Conservation (phyloP, 2,113 vertebrate genomes). For the Oophaga pumilio region DNA sequence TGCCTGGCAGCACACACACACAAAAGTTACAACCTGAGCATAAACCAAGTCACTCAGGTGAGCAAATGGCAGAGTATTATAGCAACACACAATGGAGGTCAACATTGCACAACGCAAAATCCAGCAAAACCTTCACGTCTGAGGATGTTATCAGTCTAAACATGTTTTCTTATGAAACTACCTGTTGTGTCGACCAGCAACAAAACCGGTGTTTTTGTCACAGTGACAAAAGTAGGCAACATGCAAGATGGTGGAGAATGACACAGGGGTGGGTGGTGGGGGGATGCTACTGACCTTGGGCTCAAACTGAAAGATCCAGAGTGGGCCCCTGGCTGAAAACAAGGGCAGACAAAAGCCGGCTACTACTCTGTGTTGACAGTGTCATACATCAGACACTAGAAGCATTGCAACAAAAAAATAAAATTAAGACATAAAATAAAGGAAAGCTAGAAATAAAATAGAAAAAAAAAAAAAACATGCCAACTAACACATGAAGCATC, state of each 20-base stretch:
- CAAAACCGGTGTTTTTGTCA: conserved; percentile 22
- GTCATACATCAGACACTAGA: neutral
- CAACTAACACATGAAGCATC: neutral
- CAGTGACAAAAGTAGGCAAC: neutral
- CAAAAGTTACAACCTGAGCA: neutral
- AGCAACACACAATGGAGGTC: neutral
- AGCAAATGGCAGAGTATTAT: neutral
- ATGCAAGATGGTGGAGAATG: neutral
- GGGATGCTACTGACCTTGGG: conserved; percentile 1
- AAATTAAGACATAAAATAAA: neutral
- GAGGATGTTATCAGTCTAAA: conserved; percentile 12
- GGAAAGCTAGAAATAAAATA: too few species aligned
- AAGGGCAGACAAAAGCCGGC: neutral
- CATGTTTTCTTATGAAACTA: conserved; percentile 30
- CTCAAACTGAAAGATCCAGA: neutral
- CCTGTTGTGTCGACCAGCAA: conserved; percentile 30
- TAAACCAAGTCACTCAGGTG: neutral
- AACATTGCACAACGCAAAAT: neutral
- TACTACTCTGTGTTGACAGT: neutral
- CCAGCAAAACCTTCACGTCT: neutral
- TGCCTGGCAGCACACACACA: neutral
- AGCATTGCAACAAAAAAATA: neutral
- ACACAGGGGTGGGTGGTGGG: neutral
- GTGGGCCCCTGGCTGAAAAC: neutral
- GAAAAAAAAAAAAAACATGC: neutral